phyloP scores from a whole-genome alignment of 2,797 vertebrate species.

The Enteromius thamalakanensis region DNA sequence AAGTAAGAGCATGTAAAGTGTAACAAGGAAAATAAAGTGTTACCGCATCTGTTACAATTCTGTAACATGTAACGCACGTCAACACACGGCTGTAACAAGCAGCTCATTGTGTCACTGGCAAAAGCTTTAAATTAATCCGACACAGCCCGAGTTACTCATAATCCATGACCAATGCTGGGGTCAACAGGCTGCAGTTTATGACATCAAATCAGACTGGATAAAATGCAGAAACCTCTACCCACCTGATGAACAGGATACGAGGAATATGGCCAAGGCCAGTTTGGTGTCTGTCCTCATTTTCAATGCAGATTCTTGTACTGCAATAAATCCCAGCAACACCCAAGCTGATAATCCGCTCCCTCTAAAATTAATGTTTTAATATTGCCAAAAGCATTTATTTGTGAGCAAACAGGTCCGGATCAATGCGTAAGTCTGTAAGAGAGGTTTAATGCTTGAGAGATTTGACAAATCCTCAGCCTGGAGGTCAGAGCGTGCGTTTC shows the following conservation, averaged over 20 bases:
- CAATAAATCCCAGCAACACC: constrained; percentile 48
- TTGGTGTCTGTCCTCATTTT: constrained; percentile 98
- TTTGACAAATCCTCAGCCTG: constrained; percentile 33
- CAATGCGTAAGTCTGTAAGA: constrained; percentile 32
- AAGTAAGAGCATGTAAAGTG: neutral
- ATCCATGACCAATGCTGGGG: neutral
- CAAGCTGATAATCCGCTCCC: constrained; percentile 2
- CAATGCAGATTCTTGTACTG: constrained; percentile 70
- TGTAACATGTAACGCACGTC: neutral
- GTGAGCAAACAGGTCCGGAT: constrained; percentile 40
- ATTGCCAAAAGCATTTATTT: constrained; percentile 31
- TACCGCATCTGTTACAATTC: neutral
- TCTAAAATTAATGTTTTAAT: constrained; percentile 26
- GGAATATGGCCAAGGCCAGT: constrained; percentile 96
- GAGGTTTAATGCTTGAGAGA: constrained; percentile 28
- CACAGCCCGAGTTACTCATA: neutral
- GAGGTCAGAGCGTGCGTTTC: neutral
- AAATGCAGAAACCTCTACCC: constrained; percentile 68
- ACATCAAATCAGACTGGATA: neutral
- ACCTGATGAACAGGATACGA: constrained; percentile 99
- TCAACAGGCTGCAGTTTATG: neutral
- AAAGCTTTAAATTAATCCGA: constrained; percentile 4
- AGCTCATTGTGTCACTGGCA: neutral
- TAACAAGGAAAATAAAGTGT: neutral
- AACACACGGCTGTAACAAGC: neutral